Evolutionary conservation across 2,888 invertebrate genomes (phyloP).

Genomic region (Esperia sulphurella): DNA sequence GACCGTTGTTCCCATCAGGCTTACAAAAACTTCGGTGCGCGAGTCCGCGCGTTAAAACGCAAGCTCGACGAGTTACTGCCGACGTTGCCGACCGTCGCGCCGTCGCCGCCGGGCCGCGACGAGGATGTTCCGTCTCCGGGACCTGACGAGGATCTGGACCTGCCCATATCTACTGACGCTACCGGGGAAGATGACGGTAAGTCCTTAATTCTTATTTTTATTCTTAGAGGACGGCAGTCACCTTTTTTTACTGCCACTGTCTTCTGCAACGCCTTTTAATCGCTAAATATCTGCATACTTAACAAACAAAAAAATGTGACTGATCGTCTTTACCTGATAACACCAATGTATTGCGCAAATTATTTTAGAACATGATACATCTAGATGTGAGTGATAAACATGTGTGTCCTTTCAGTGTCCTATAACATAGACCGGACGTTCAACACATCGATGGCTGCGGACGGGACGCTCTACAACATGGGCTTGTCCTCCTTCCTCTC

Average conservation of each 20-base stretch:
- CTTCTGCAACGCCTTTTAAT: too few species aligned
- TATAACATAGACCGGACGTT: conserved; percentile 74
- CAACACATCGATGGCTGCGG: conserved; percentile 63
- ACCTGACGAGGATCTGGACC: conserved; percentile 90
- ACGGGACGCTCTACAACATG: conserved; percentile 65
- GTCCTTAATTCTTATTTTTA: conserved; percentile 15
- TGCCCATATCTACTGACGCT: conserved; percentile 78
- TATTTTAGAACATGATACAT: too few species aligned
- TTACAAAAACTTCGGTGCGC: conserved; percentile 94
- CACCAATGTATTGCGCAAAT: too few species aligned
- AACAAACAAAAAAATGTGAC: too few species aligned
- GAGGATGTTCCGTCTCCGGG: conserved; percentile 84
- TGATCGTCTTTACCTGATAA: too few species aligned
- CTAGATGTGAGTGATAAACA: too few species aligned
- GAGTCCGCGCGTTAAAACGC: conserved; percentile 91
- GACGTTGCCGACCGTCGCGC: conserved; percentile 78
- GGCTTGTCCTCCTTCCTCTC: conserved; percentile 68
- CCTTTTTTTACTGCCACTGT: too few species aligned
- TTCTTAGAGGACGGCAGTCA: background rate
- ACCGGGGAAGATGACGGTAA: conserved; percentile 47
- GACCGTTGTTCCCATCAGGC: too few species aligned
- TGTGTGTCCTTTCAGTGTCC: conserved; percentile 46
- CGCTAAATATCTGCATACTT: too few species aligned
- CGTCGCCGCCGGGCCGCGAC: conserved; percentile 81
- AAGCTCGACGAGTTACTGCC: conserved; percentile 90